phyloP scores from a whole-genome alignment of 2,113 vertebrate genomes.

The Phodopus roborovskii region DNA sequence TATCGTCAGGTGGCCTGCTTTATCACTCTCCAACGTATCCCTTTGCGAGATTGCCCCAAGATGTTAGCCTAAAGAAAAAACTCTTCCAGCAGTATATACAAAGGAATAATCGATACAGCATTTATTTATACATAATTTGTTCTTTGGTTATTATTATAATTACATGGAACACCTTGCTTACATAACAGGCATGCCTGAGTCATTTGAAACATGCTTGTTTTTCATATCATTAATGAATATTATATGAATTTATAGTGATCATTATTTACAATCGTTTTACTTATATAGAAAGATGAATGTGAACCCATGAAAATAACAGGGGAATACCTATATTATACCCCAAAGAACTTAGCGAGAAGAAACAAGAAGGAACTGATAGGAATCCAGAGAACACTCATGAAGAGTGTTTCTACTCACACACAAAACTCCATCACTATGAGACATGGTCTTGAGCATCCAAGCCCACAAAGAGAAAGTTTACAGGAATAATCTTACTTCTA shows the following conservation, averaged over 20 bases:
- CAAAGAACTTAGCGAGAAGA: background rate
- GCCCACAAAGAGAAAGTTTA: background rate
- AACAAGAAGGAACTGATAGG: background rate
- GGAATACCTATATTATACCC: no score
- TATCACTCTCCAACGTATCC: background rate
- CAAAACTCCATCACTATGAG: background rate
- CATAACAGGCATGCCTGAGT: background rate
- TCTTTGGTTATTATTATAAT: background rate
- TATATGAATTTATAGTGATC: background rate
- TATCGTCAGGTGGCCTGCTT: no score
- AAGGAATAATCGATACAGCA: background rate
- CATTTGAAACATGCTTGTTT: background rate
- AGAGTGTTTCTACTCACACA: background rate
- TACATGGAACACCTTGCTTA: background rate
- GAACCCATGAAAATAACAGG: background rate
- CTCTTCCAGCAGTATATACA: background rate
- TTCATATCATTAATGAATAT: background rate
- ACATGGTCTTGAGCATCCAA: background rate
- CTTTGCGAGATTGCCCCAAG: background rate
- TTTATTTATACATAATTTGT: background rate
- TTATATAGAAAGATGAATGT: background rate
- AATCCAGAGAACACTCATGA: background rate
- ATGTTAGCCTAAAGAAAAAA: background rate
- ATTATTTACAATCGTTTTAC: background rate
- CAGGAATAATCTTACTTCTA: background rate